Conservation (phyloP, 2,888 invertebrate genomes). For the Synergus japonicus region DNA sequence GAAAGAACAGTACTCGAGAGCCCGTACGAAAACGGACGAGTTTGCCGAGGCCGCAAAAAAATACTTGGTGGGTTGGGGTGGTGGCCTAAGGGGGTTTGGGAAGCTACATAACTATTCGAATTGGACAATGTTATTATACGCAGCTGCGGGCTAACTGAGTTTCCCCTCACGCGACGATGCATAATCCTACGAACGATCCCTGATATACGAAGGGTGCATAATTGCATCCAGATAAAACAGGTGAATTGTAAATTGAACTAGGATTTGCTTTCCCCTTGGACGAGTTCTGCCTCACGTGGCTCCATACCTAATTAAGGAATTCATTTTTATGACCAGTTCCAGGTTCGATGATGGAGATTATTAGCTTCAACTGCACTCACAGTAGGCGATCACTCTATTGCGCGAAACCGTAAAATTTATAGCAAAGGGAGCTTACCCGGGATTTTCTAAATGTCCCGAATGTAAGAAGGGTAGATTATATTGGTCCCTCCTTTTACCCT, state of each 20-base stretch:
- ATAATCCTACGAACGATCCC: constrained; percentile 65
- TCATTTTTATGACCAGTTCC: background rate
- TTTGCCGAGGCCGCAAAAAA: constrained; percentile 36
- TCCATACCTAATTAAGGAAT: constrained; percentile 62
- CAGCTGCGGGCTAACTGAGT: constrained; percentile 39
- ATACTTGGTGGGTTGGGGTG: background rate
- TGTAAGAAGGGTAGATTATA: constrained; percentile 13
- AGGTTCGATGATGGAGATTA: background rate
- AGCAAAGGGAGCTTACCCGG: background rate
- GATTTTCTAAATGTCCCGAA: constrained; percentile 19
- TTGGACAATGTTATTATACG: constrained; percentile 41
- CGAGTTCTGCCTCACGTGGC: constrained; percentile 17
- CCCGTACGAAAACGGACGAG: constrained; percentile 37
- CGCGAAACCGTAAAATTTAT: constrained; percentile 15
- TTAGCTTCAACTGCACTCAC: background rate
- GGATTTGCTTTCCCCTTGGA: constrained; percentile 58
- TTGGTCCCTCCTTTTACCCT: background rate
- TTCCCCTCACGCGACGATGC: constrained; percentile 49
- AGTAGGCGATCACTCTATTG: background rate
- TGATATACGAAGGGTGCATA: constrained; percentile 69
- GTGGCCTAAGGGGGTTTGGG: background rate
- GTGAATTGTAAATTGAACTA: constrained; percentile 72
- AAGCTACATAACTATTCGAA: constrained; percentile 38
- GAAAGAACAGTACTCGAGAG: constrained; percentile 38
- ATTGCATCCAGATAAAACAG: constrained; percentile 74